A percentile compares a stretch with the other conserved stretches of the same genome.
Evolutionary conservation across 2,888 invertebrate genomes (phyloP).

Genomic region (Drosophila infuscata): DNA sequence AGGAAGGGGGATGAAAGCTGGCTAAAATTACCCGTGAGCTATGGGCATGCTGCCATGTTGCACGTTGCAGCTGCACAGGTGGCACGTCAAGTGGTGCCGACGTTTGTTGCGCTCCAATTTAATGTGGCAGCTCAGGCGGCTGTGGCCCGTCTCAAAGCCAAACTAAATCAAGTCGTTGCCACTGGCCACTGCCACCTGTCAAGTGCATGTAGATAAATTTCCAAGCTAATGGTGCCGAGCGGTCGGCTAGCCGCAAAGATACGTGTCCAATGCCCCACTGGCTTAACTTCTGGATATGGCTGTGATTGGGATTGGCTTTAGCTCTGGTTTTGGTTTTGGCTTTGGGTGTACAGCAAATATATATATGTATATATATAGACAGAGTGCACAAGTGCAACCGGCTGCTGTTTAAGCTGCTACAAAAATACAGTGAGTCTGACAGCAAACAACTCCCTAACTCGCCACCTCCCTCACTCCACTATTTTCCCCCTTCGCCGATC

Average conservation of each 20-base stretch:
- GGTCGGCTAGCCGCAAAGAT: conserved; percentile 65
- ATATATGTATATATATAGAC: conserved; percentile 11
- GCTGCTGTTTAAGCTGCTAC: conserved; percentile 68
- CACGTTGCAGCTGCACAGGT: conserved; percentile 9
- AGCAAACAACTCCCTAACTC: conserved; percentile 21
- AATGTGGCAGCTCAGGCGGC: conserved; percentile 65
- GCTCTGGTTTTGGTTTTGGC: conserved; percentile 1
- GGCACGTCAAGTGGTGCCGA: conserved; percentile 64
- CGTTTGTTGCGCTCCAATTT: conserved; percentile 68
- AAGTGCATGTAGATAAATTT: conserved; percentile 80
- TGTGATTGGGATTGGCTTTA: conserved; percentile 22
- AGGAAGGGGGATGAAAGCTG: not conserved
- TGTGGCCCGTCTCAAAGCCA: conserved; percentile 22
- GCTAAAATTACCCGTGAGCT: conserved; percentile 66
- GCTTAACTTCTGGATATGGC: conserved; percentile 18
- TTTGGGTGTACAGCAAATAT: conserved; percentile 5
- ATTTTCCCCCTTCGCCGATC: not conserved
- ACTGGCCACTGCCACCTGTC: conserved; percentile 66
- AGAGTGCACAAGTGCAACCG: conserved; percentile 49
- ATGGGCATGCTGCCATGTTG: conserved; percentile 23
- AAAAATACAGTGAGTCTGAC: conserved; percentile 54
- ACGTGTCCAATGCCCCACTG: conserved; percentile 33
- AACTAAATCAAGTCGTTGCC: conserved; percentile 68
- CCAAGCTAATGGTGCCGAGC: conserved; percentile 69
- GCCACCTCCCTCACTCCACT: not conserved